phyloP scores from a whole-genome alignment of 1,140 invertebrate species.

The Chironomus striatipennis region DNA sequence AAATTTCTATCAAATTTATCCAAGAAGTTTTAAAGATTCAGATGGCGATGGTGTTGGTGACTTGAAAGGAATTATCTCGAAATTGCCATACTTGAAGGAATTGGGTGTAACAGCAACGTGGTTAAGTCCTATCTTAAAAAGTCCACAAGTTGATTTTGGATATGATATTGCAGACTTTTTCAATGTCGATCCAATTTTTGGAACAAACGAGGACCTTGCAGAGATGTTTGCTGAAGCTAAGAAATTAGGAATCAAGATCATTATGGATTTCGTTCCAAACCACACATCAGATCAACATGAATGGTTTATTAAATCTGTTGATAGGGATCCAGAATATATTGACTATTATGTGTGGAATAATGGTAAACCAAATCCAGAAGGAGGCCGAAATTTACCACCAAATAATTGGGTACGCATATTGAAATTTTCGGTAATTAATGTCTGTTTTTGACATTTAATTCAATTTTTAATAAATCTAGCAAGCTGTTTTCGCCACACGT shows the following conservation, averaged over 20 bases:
- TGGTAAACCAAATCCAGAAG: conserved; percentile 33
- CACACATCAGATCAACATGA: conserved; percentile 62
- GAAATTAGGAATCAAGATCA: conserved; percentile 47
- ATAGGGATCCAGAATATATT: conserved; percentile 45
- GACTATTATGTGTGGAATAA: conserved; percentile 68
- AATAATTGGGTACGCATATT: conserved; percentile 37
- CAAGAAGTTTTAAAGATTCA: background rate
- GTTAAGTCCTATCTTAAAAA: conserved; percentile 62
- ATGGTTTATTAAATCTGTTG: conserved; percentile 60
- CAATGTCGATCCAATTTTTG: conserved; percentile 59
- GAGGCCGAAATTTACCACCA: conserved; percentile 30
- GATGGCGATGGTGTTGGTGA: conserved; percentile 46
- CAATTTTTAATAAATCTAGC: background rate
- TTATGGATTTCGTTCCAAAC: conserved; percentile 64
- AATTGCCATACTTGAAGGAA: conserved; percentile 45
- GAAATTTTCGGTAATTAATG: background rate
- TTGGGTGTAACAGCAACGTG: conserved; percentile 51
- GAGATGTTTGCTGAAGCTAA: conserved; percentile 50
- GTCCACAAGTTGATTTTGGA: conserved; percentile 59
- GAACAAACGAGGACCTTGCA: conserved; percentile 63
- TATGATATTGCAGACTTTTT: conserved; percentile 71
- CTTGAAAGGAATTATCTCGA: conserved; percentile 42
- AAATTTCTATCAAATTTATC: conserved; percentile 16
- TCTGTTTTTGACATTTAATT: background rate
- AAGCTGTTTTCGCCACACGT: conserved; percentile 35